These are phyloP conservation scores for Xerus rutilus DNA, from an alignment of 2,797 vertebrate species.

Conservation along the genomic window DNA sequence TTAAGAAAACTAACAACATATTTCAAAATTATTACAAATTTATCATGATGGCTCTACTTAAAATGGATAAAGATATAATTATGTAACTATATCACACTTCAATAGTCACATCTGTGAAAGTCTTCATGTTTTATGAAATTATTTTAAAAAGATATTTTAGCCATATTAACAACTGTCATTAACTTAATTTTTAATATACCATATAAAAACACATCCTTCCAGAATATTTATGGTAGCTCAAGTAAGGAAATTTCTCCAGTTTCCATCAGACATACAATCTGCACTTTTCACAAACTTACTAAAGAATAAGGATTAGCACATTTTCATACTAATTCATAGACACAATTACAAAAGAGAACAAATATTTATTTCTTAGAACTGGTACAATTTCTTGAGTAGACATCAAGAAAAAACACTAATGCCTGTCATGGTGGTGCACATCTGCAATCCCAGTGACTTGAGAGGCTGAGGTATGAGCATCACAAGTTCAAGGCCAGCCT, in stretches of 20 bases:
- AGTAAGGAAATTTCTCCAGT: constrained; percentile 14
- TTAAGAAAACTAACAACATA: constrained; percentile 36
- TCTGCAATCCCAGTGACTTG: too few relatives aligned
- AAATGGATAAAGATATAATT: constrained; percentile 36
- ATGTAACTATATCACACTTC: background rate
- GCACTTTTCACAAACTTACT: background rate
- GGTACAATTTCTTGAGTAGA: background rate
- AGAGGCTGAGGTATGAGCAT: too few relatives aligned
- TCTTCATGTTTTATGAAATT: background rate
- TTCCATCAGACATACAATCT: background rate
- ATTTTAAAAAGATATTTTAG: constrained; percentile 22
- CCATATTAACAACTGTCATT: constrained; percentile 14
- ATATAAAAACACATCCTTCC: constrained; percentile 9
- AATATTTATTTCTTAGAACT: background rate
- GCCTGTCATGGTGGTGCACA: background rate
- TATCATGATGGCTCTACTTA: constrained; percentile 3
- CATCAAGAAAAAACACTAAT: constrained; percentile 20
- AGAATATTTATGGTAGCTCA: constrained; percentile 25
- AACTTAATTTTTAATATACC: background rate
- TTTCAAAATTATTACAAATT: constrained; percentile 43
- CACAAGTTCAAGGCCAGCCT: too few relatives aligned
- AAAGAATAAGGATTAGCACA: constrained; percentile 18
- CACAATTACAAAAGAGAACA: constrained; percentile 1
- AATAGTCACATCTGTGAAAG: background rate
- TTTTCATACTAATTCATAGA: constrained; percentile 1